A percentile compares a stretch with the other conserved stretches of the same genome.
These are phyloP conservation scores for Cossypha dichroa DNA, from an alignment of 2,797 vertebrate species.

Conservation along the genomic window DNA sequence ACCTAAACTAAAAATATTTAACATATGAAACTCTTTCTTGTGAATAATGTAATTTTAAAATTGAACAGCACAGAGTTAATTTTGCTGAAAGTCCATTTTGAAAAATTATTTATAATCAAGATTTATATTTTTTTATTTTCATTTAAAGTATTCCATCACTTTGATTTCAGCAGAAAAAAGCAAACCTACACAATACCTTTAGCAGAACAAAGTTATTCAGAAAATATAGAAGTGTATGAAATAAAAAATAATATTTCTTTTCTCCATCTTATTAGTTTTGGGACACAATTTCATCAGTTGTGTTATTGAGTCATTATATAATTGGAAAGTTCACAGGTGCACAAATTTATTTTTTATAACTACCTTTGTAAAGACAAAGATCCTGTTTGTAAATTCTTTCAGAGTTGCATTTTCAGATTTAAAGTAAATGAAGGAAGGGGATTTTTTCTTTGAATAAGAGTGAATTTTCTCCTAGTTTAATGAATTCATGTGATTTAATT, in stretches of 20 bases:
- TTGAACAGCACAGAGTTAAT: background rate
- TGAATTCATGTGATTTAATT: background rate
- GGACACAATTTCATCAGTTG: background rate
- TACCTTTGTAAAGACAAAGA: background rate
- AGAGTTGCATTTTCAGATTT: background rate
- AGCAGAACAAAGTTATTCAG: background rate
- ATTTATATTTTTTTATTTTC: background rate
- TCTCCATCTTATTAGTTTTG: background rate
- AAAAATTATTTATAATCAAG: background rate
- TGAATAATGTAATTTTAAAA: background rate
- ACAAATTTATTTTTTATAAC: background rate
- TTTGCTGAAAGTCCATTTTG: background rate
- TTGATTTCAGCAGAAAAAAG: background rate
- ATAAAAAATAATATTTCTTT: background rate
- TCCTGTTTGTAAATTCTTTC: background rate
- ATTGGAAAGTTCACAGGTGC: background rate
- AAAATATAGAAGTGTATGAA: background rate
- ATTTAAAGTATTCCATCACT: background rate
- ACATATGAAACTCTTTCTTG: background rate
- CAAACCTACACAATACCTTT: background rate
- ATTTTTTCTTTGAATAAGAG: background rate
- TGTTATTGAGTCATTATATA: background rate
- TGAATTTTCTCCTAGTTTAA: background rate
- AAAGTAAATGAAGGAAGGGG: background rate
- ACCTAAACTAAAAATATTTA: background rate